Conservation (phyloP, 2,113 vertebrate species). For the Triplophysa siluroides region DNA sequence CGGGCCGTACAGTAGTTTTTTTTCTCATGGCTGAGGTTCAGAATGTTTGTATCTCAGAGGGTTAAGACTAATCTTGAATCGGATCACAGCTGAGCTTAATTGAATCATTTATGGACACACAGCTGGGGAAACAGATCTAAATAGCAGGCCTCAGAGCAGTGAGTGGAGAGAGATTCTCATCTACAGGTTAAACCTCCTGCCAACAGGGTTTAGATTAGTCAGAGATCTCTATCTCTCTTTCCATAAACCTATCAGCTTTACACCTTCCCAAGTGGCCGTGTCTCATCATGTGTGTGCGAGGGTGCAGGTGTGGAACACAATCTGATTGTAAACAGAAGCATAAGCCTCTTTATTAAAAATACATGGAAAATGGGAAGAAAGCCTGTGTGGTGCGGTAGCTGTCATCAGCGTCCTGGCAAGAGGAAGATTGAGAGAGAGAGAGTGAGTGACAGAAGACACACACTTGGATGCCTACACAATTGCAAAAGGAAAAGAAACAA, state of each 20-base stretch:
- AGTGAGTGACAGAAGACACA: constrained; percentile 4
- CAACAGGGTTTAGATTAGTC: constrained; percentile 46
- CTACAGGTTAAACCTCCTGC: constrained; percentile 43
- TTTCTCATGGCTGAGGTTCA: neutral
- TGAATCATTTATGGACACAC: constrained; percentile 41
- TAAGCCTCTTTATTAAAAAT: constrained; percentile 46
- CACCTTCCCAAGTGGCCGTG: constrained; percentile 39
- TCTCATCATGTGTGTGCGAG: constrained; percentile 29
- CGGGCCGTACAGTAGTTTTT: neutral
- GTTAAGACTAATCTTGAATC: constrained; percentile 29
- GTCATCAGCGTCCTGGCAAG: constrained; percentile 22
- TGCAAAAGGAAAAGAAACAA: constrained; percentile 8
- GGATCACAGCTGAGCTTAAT: constrained; percentile 32
- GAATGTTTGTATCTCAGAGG: constrained; percentile 18
- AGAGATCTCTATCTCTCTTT: constrained; percentile 31
- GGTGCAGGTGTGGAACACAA: constrained; percentile 24
- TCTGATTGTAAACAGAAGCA: constrained; percentile 44
- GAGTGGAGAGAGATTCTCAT: constrained; percentile 39
- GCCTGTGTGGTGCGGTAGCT: neutral
- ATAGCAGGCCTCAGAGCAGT: constrained; percentile 30
- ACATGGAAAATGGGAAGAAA: constrained; percentile 31
- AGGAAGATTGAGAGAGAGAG: constrained; percentile 27
- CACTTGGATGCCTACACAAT: constrained; percentile 20
- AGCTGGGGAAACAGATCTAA: constrained; percentile 39
- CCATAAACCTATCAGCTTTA: constrained; percentile 44